Evolutionary conservation across 2,888 invertebrate genomes (phyloP), one percentile per base, ranked within the genome.

Genomic region (Diogma glabrata): DNA sequence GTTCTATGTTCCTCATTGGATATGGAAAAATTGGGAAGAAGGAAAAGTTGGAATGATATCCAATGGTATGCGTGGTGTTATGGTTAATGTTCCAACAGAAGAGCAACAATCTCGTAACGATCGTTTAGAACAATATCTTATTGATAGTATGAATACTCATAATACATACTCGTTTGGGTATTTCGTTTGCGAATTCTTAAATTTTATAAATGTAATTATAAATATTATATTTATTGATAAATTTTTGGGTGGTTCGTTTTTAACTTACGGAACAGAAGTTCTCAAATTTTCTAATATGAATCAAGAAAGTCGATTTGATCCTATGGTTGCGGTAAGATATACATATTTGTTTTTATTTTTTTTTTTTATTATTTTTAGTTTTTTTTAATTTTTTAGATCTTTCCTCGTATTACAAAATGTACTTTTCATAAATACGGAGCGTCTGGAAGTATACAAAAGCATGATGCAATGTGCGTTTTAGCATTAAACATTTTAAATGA

Each of bases 11-110:
- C 91, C 91, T 6, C 90, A 91, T 65, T 90, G 88, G 87, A 77
- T 91, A 63, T 92, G 91, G 91, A 91, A 90, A 70, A 87, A 87
- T 66, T 86, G 88, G 84, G 91, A 92, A 69, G 88, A 90, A 64
- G 87, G 87, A 54, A 89, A 89, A 71, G 79, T 91, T 53, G 79
- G 88, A 58, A 85, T 86, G 81, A 87, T 92, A 59, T 86, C 89
- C 20, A 87, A 89, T 53, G 90, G 91, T 6, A 79, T 92, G 73
- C 76, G 90, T 54, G 88, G 89, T 28, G 77, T 84, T 49, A 72
- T 79, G 50, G 77, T 82, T 49, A 77, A 82, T 49, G 78, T 78
- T 57, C 79, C 76, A 55, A 82, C 81, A 54, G 80, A 79, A 51
- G 86, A 87, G 63, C 77, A 87, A 57, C 75, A 77, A 53, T 78